Evolutionary conservation across 2,888 invertebrate genomes (phyloP).

Genomic region (Tetranychus truncatus): DNA sequence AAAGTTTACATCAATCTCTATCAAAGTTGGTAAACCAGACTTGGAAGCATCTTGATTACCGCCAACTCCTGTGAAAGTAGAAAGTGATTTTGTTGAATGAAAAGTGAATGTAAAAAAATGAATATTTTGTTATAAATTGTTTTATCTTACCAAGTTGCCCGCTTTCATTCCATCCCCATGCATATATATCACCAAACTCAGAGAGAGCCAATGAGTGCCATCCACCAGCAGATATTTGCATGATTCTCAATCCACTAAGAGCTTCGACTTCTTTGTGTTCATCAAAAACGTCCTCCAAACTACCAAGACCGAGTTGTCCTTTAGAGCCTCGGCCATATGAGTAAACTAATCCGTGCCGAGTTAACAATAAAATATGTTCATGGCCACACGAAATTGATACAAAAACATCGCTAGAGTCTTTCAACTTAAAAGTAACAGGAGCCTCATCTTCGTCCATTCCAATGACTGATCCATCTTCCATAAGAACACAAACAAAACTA

Average conservation of each 20-base stretch:
- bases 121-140: not conserved
- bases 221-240: conserved; percentile 54
- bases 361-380: conserved; percentile 57
- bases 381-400: conserved; percentile 48
- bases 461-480: conserved; percentile 17
- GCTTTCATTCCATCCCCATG: conserved; percentile 77
- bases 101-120: not conserved
- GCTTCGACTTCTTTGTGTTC: conserved; percentile 51
- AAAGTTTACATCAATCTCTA: conserved; percentile 12
- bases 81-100: not conserved
- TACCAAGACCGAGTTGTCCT: conserved; percentile 68
- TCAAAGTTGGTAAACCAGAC: not conserved
- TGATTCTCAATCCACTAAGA: conserved; percentile 49
- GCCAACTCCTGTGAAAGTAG: not conserved
- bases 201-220: conserved; percentile 58
- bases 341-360: conserved; percentile 51
- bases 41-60: conserved; percentile 7
- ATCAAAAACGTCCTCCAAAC: conserved; percentile 40
- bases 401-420: conserved; percentile 9
- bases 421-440: not conserved
- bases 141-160: conserved; percentile 55
- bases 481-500: conserved; percentile 18
- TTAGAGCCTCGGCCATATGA: conserved; percentile 69
- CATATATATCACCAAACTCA: conserved; percentile 53
- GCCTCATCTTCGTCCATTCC: not conserved